phyloP scores from a whole-genome alignment of 2,888 invertebrate genomes.

The Urechis unicinctus region DNA sequence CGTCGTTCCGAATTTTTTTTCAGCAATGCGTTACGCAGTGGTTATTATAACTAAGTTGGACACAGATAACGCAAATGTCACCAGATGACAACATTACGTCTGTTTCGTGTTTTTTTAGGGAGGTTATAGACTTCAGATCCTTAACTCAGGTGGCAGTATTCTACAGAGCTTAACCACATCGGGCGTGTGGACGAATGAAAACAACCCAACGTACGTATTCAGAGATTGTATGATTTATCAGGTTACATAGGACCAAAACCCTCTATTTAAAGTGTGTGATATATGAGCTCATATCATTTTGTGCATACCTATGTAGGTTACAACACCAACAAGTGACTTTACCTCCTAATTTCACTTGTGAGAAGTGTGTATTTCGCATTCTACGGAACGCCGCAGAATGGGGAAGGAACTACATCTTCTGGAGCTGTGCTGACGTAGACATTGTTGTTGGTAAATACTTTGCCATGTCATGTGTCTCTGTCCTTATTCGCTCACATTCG shows the following conservation, averaged over 20 bases:
- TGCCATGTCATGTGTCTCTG: constrained; percentile 22
- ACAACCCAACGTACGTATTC: too few relatives aligned
- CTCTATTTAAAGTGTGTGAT: too few relatives aligned
- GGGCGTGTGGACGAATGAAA: too few relatives aligned
- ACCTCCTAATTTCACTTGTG: constrained; percentile 75
- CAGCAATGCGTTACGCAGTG: too few relatives aligned
- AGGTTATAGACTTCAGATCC: constrained; percentile 79
- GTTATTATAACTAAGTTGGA: too few relatives aligned
- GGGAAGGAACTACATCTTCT: constrained; percentile 76
- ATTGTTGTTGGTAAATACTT: constrained; percentile 54
- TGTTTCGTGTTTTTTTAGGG: constrained; percentile 62
- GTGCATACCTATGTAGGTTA: too few relatives aligned
- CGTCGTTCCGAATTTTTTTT: too few relatives aligned
- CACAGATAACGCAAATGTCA: too few relatives aligned
- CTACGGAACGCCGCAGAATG: constrained; percentile 87
- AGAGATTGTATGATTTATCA: too few relatives aligned
- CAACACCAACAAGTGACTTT: constrained; percentile 71
- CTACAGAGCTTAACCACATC: too few relatives aligned
- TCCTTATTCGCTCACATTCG: background rate
- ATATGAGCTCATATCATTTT: too few relatives aligned
- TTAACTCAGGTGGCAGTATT: constrained; percentile 65
- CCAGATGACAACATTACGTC: background rate
- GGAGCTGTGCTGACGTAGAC: constrained; percentile 93
- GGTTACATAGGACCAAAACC: too few relatives aligned
- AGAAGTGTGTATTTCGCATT: constrained; percentile 82